Base-by-base conservation (phyloP, 1,140 invertebrate species). In the Drosophila asahinai region DNA sequence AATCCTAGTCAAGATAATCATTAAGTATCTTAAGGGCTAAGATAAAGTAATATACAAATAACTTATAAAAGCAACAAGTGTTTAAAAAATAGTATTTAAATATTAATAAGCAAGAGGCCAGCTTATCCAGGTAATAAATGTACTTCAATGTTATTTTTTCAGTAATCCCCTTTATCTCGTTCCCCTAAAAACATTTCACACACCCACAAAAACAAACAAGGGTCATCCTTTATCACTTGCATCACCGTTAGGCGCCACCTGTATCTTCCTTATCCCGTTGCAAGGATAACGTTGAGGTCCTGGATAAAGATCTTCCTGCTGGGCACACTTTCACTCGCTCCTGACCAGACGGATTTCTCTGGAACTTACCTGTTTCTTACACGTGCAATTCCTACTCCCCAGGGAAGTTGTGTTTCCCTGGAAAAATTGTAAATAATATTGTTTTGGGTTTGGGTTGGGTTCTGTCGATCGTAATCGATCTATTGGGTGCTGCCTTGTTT, bases 401-500 rank as follows among this genome's bases (percentile, higher is more conserved):
- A 4, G 51, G n/a, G 11, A 19, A 36, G 30, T 52, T 15, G 43
- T 61, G 40, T 61, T 83, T 87, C 47, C 52, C 45, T 22, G 54
- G 72, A 83, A 67, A 54, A 49, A 59, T 40, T 71, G 83, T 80
- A 73, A 76, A 77, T 66, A 73, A 83, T 77, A 76, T 66, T 70
- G 60, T 71, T 48, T 76, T 68, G 51, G 33, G 17, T 57, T 57
- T 19, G 3, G 33, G 22, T 2, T 22, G 9, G 54, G 17, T 30
- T 19, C 51, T 30, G 17, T 61, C 22, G 80, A 87, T 87, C 67
- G 77, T 87, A 80, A 87, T 87, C 83, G 83, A 87, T 83, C 80
- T 87, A 73, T 52, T 58, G 45, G 45, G 42, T 48, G 45, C 47
- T 76, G 65, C 33, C 61, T 86, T 86, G 83, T 86, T 87, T 87